Conservation (phyloP, 2,113 vertebrate species). For the Lycocorax pyrrhopterus region DNA sequence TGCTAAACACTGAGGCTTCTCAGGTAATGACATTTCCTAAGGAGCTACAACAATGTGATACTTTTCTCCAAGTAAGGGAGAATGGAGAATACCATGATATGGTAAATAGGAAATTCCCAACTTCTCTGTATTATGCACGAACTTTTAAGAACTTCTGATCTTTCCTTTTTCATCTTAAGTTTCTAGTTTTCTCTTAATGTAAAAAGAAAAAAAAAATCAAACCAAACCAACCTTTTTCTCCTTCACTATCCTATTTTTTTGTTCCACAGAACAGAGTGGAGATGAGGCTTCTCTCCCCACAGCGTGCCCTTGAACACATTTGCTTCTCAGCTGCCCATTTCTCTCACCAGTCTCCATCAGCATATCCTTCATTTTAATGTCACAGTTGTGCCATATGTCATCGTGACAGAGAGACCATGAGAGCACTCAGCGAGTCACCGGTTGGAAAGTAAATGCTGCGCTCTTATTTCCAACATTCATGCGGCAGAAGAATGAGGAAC, state of each 20-base stretch:
- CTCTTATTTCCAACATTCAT: not conserved
- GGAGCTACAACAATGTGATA: not conserved
- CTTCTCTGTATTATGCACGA: not conserved
- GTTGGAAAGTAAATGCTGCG: not conserved
- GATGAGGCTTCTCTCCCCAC: not conserved
- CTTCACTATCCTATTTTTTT: not conserved
- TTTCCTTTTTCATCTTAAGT: not conserved
- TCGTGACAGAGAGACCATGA: not conserved
- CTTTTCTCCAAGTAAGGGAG: not conserved
- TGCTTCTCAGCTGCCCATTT: not conserved
- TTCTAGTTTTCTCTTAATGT: not conserved
- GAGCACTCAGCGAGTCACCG: not conserved
- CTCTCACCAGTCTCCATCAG: not conserved
- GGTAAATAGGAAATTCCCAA: not conserved
- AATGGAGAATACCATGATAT: not conserved
- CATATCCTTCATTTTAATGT: not conserved
- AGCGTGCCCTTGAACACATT: not conserved
- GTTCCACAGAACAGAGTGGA: not conserved
- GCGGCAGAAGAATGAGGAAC: not conserved
- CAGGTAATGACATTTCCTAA: not conserved
- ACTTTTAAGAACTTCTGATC: not conserved
- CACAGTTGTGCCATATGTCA: not conserved
- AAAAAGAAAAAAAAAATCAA: not conserved
- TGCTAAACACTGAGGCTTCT: not conserved
- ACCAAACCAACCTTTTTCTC: accelerated